Base-by-base conservation (phyloP, 2,797 vertebrate species). In the Anabacerthia variegaticeps region DNA sequence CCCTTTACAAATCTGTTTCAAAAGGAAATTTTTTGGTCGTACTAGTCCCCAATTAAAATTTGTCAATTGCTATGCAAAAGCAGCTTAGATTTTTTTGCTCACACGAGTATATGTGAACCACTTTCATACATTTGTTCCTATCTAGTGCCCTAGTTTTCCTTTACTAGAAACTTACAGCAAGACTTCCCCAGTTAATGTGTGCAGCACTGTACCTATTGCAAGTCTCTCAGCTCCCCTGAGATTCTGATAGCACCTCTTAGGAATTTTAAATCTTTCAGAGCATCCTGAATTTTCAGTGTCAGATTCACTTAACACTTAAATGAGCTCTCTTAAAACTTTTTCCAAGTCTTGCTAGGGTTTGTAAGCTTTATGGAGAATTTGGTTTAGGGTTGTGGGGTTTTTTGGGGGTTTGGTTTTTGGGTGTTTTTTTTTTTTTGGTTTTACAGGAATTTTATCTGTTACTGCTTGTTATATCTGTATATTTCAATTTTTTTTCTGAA, bases 1-100 rank as follows among this genome's bases (percentile, higher is more conserved):
- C 83, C 62, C 88, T 92, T 95, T 86, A 95, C 55, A 94, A 92
- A 96, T 95, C 88, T 71, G 61, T 91, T 96, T 97, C 93, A 89
- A 95, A 92, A 88, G 88, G 83, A 73, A 88, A 37, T 92, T 94
- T 96, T 95, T 94, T 97, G 85, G 93, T 95, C 36, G 1, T 87
- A 56, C 51, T 49, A 76, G 77, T 84, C 67, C 62, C 48, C 88
- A 97, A 94, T 96, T 96, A 96, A 96, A 95, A 91, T 83, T 77
- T 91, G 79, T 92, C 91, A 96, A 95, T 92, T 92, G 73, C 91
- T 95, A 49, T 91, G 82, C 72, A 93, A 89, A 95, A 91, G 32
- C 51, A 89, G 66, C 82, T 91, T 72, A 44, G 75, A 71, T 41
- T 71, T 90, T 91, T 91, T 93, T 73, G n/a, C 66, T 88, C 73